phyloP scores from a whole-genome alignment of 2,113 vertebrate species.

The Proterorhinus semilunaris region DNA sequence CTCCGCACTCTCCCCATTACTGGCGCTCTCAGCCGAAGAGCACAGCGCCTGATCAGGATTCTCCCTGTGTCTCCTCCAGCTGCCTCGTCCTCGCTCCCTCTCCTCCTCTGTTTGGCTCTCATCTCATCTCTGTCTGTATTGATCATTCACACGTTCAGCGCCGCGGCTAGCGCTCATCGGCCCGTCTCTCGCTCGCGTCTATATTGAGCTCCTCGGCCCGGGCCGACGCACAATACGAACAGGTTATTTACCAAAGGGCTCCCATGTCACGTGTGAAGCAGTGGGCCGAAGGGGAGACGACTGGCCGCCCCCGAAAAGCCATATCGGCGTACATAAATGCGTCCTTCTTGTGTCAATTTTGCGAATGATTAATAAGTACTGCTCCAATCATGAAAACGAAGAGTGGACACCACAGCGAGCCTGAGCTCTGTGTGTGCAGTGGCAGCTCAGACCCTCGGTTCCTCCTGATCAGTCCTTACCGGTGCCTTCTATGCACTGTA shows the following conservation, averaged over 20 bases:
- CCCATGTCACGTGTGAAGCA: neutral
- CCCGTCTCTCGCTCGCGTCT: neutral
- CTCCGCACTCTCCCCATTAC: constrained; percentile 41
- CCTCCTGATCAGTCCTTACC: no score
- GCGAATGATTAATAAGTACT: no score
- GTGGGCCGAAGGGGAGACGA: neutral
- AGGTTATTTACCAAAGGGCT: constrained; percentile 14
- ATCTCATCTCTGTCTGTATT: constrained; percentile 25
- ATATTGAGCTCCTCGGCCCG: constrained; percentile 10
- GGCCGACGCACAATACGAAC: constrained; percentile 13
- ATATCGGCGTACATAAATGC: no score
- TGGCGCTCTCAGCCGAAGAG: constrained; percentile 40
- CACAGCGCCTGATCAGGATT: constrained; percentile 66
- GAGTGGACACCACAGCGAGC: no score
- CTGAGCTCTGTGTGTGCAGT: no score
- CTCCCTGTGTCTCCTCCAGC: constrained; percentile 51
- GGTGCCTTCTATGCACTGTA: no score
- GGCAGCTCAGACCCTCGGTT: no score
- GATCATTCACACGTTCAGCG: constrained; percentile 12
- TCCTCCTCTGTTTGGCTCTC: constrained; percentile 7
- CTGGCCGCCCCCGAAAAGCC: neutral
- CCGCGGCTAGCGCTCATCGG: neutral
- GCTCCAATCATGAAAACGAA: no score
- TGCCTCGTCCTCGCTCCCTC: constrained; percentile 32
- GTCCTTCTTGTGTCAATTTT: no score